phyloP scores from a whole-genome alignment of 2,797 vertebrate genomes.

The Bovichtus variegatus region DNA sequence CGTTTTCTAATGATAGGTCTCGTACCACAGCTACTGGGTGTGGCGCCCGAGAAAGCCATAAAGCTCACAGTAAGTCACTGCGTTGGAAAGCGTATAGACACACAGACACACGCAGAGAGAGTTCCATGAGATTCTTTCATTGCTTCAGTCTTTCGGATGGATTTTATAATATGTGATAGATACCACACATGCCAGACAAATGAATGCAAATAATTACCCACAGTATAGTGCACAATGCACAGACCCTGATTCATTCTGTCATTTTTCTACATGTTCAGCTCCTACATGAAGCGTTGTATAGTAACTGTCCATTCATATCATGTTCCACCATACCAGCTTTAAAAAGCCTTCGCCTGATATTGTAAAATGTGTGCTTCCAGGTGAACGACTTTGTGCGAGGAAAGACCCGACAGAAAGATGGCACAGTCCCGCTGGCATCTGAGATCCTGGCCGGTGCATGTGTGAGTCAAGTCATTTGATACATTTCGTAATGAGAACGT shows the following conservation, averaged over 20 bases:
- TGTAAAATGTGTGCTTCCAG: conserved; percentile 76
- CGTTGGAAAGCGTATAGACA: conserved; percentile 44
- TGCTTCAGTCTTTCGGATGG: conserved; percentile 1
- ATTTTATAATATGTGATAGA: conserved; percentile 15
- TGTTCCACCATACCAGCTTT: not conserved
- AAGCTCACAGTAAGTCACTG: conserved; percentile 94
- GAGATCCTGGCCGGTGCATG: conserved; percentile 91
- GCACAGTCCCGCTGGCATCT: conserved; percentile 84
- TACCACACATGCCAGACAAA: not conserved
- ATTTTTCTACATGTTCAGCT: not conserved
- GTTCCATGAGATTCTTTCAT: conserved; percentile 1
- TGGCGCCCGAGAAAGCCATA: conserved; percentile 95
- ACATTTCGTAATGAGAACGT: not conserved
- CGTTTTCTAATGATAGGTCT: conserved; percentile 91
- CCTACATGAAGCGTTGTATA: not conserved
- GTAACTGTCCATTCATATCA: not conserved
- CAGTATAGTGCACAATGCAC: not conserved
- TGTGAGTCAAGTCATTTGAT: conserved; percentile 81
- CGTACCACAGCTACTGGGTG: conserved; percentile 95
- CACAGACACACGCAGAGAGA: conserved; percentile 25
- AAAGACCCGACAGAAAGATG: conserved; percentile 87
- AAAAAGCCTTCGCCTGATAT: conserved; percentile 4
- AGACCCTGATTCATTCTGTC: not conserved
- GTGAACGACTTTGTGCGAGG: conserved; percentile 93
- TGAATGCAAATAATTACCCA: not conserved